Percentiles rank a stretch among this genome's conserved stretches.
Evolutionary conservation across 2,113 vertebrate genomes (phyloP).

Genomic region (Stomatorhinus ivindoensis): DNA sequence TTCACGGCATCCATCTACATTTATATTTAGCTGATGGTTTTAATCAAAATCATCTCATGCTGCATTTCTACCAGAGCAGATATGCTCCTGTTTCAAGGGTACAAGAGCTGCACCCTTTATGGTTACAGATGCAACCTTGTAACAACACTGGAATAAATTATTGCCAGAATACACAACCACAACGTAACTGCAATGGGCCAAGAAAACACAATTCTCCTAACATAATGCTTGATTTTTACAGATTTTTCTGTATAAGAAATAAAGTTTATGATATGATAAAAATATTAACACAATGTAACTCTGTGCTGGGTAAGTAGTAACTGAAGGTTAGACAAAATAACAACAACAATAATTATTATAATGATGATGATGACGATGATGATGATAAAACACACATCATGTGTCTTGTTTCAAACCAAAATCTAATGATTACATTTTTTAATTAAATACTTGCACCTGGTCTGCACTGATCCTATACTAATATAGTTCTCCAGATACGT

Average conservation of each 20-base stretch:
- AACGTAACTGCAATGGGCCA: neutral
- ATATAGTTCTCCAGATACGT: neutral
- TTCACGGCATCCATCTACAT: neutral
- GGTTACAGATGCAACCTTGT: neutral
- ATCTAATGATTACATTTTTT: neutral
- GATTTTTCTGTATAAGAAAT: neutral
- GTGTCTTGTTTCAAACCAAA: neutral
- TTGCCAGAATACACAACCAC: neutral
- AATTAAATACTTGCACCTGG: neutral
- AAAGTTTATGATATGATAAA: neutral
- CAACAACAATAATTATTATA: neutral
- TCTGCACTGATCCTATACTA: neutral
- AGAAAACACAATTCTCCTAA: neutral
- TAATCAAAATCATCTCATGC: neutral
- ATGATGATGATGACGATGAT: neutral
- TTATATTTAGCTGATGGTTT: neutral
- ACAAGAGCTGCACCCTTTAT: neutral
- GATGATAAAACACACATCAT: neutral
- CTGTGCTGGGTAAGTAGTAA: neutral
- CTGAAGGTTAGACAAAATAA: neutral
- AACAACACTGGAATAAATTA: neutral
- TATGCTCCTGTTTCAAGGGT: neutral
- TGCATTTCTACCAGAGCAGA: neutral
- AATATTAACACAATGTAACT: neutral
- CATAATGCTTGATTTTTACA: neutral